These are phyloP conservation scores for Archaeoteleia sp. DNA, from an alignment of 2,888 invertebrate genomes.

Conservation along the genomic window DNA sequence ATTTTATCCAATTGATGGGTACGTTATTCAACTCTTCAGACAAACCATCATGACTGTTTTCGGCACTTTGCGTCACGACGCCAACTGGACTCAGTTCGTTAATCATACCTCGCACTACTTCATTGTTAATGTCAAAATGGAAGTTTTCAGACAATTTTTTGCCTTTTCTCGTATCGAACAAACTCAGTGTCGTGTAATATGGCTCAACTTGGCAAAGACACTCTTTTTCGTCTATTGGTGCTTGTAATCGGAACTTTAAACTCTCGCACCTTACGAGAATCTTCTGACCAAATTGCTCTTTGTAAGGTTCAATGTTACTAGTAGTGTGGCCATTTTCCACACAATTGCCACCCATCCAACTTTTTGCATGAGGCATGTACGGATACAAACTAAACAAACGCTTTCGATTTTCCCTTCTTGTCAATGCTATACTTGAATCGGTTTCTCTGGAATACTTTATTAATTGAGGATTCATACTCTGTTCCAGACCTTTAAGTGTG, in stretches of 20 bases:
- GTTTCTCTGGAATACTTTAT: conserved; percentile 94
- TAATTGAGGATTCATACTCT: conserved; percentile 93
- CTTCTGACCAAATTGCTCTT: conserved; percentile 91
- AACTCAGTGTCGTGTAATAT: conserved; percentile 90
- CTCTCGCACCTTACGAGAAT: conserved; percentile 89
- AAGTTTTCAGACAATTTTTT: conserved; percentile 95
- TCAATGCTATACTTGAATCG: conserved; percentile 88
- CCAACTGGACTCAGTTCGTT: conserved; percentile 77
- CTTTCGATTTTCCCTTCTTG: conserved; percentile 86
- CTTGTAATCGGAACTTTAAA: conserved; percentile 89
- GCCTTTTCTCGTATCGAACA: conserved; percentile 92
- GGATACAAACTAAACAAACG: conserved; percentile 86
- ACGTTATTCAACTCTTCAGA: conserved; percentile 83
- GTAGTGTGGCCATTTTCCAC: conserved; percentile 76
- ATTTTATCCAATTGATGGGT: conserved; percentile 85
- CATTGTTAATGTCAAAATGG: conserved; percentile 90
- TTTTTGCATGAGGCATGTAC: conserved; percentile 75
- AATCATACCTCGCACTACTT: conserved; percentile 80
- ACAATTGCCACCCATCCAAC: conserved; percentile 57
- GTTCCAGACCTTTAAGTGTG: conserved; percentile 90
- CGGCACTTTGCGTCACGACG: conserved; percentile 76
- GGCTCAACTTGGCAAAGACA: conserved; percentile 92
- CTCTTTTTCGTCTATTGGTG: conserved; percentile 85
- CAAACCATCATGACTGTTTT: conserved; percentile 75
- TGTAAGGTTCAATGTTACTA: conserved; percentile 79